phyloP scores from a whole-genome alignment of 92 coral and sea anemone species.

The Nematostella vectensis region DNA sequence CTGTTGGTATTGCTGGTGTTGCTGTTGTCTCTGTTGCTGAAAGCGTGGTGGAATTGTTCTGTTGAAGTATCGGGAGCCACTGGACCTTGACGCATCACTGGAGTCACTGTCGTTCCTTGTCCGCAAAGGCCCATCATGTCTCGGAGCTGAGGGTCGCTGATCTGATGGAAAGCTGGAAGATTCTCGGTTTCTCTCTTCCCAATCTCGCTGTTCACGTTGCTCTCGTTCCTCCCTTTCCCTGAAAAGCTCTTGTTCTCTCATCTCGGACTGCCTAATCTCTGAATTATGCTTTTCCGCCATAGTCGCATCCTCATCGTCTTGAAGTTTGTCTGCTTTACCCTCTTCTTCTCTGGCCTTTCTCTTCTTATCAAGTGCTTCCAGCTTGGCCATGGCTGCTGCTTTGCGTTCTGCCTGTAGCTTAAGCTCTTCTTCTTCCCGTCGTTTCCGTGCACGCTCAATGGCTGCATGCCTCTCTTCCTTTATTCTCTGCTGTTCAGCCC shows the following conservation, averaged over 20 bases:
- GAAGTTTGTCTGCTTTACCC: slow-evolving; percentile 10
- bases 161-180: background rate
- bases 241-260: slow-evolving; percentile 7
- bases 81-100: slow-evolving; percentile 65
- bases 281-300: slow-evolving; percentile 10
- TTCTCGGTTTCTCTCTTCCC: slow-evolving; percentile 4
- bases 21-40: slow-evolving; percentile 62
- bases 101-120: slow-evolving; percentile 77
- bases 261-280: slow-evolving; percentile 11
- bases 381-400: slow-evolving; percentile 78
- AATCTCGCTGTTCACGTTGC: slow-evolving; percentile 5
- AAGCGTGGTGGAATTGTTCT: slow-evolving; percentile 76
- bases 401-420: slow-evolving; percentile 47
- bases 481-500: slow-evolving; percentile 48
- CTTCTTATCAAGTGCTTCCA: slow-evolving; percentile 50
- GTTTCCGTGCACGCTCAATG: slow-evolving; percentile 86
- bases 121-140: slow-evolving; percentile 21
- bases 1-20: slow-evolving; percentile 44
- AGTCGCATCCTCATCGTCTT: slow-evolving; percentile 11
- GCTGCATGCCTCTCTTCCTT: slow-evolving; percentile 81
- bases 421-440: slow-evolving; percentile 80
- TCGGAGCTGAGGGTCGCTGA: slow-evolving; percentile 1
- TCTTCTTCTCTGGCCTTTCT: slow-evolving; percentile 13
- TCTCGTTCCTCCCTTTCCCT: background rate
- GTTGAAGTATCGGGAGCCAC: slow-evolving; percentile 58